Evolutionary conservation across 2,888 invertebrate species (phyloP).

Genomic region (Ophioninae sp.): DNA sequence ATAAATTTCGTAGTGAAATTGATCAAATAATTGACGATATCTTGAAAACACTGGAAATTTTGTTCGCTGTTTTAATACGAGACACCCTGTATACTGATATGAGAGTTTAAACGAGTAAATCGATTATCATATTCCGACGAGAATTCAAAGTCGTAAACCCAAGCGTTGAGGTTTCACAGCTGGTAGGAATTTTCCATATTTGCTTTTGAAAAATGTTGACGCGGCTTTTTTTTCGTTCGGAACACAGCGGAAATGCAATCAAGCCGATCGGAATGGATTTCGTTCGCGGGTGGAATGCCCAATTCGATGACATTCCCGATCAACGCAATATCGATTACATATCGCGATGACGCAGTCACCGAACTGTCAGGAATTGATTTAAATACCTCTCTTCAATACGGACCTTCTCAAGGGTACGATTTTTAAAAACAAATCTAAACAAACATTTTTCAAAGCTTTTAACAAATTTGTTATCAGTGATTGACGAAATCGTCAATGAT

Average conservation of each 20-base stretch:
- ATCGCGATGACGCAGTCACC: conserved; percentile 82
- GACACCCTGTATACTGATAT: no score
- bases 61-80: no score
- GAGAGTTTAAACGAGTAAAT: no score
- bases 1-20: no score
- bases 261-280: conserved; percentile 82
- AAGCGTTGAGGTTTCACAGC: no score
- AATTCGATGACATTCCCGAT: conserved; percentile 87
- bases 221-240: background rate
- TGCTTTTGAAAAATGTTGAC: background rate
- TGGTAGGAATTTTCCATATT: background rate
- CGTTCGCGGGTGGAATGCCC: conserved; percentile 88
- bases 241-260: conserved; percentile 80
- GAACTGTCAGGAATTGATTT: conserved; percentile 84
- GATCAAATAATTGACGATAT: no score
- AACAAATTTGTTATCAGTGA: no score
- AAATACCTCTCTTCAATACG: conserved; percentile 87
- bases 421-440: background rate
- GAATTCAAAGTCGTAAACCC: no score
- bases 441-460: background rate
- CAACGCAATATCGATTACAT: conserved; percentile 83
- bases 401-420: conserved; percentile 87
- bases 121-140: no score
- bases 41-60: no score
- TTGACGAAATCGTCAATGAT: no score